Evolutionary conservation across 2,797 vertebrate species (phyloP).

Genomic region (Coilia nasus): DNA sequence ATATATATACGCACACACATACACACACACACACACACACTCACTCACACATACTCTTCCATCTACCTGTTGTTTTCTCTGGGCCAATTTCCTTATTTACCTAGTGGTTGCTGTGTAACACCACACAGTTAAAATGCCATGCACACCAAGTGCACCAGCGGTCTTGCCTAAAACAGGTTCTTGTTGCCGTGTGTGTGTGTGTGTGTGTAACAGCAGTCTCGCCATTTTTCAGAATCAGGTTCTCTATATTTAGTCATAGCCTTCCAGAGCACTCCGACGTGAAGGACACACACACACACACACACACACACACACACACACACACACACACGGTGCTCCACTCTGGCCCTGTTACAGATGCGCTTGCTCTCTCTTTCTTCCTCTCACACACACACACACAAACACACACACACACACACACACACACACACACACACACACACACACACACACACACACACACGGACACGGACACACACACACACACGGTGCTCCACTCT

Average conservation of each 20-base stretch:
- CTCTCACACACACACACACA: too few relatives aligned
- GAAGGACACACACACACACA: conserved; percentile 6
- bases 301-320: too few relatives aligned
- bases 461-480: too few relatives aligned
- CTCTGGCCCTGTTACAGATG: too few relatives aligned
- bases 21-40: conserved; percentile 10
- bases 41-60: neutral
- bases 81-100: too few relatives aligned
- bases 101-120: too few relatives aligned
- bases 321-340: too few relatives aligned
- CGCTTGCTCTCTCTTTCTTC: too few relatives aligned
- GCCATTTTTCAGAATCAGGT: neutral
- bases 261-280: neutral
- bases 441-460: neutral
- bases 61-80: too few relatives aligned
- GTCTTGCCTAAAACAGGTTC: neutral
- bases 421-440: neutral
- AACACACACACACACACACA: too few relatives aligned
- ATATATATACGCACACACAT: neutral
- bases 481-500: too few relatives aligned
- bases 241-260: neutral
- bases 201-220: neutral
- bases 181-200: neutral
- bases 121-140: neutral
- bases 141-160: neutral